Evolutionary conservation across 2,888 invertebrate species (phyloP).

Genomic region (Parnassius smintheus): DNA sequence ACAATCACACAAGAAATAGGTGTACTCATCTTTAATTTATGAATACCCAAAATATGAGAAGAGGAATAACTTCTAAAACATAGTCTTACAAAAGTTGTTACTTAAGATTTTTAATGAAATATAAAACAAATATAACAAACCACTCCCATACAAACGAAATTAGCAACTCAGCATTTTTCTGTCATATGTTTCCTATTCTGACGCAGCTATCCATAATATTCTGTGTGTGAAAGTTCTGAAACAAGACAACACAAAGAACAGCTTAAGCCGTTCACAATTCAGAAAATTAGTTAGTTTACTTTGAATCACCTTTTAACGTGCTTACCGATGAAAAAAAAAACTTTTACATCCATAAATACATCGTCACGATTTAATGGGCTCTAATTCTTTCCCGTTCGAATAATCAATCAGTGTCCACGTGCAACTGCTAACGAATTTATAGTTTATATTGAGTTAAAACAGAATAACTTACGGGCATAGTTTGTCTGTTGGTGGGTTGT

Average conservation of each 20-base stretch:
- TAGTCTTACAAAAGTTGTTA: too few relatives aligned
- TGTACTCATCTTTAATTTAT: too few relatives aligned
- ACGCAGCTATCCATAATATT: too few relatives aligned
- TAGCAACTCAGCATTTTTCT: too few relatives aligned
- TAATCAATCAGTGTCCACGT: slow-evolving; percentile 39
- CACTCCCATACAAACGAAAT: too few relatives aligned
- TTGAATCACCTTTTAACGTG: background rate
- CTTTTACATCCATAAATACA: background rate
- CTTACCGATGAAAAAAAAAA: background rate
- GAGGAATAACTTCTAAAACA: too few relatives aligned
- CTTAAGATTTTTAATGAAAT: too few relatives aligned
- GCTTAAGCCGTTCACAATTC: background rate
- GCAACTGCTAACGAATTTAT: slow-evolving; percentile 38
- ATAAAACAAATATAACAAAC: too few relatives aligned
- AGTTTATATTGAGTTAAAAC: slow-evolving; percentile 42
- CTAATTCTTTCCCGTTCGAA: slow-evolving; percentile 1
- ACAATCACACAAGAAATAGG: too few relatives aligned
- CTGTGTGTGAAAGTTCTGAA: background rate
- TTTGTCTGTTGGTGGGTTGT: slow-evolving; percentile 2
- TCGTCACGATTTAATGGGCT: slow-evolving; percentile 3
- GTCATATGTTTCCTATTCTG: too few relatives aligned
- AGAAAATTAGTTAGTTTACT: background rate
- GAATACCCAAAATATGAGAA: too few relatives aligned
- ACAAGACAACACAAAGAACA: background rate
- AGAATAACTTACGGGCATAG: slow-evolving; percentile 15